Conservation (phyloP, 2,797 vertebrate species). For the Naso thynnoides region DNA sequence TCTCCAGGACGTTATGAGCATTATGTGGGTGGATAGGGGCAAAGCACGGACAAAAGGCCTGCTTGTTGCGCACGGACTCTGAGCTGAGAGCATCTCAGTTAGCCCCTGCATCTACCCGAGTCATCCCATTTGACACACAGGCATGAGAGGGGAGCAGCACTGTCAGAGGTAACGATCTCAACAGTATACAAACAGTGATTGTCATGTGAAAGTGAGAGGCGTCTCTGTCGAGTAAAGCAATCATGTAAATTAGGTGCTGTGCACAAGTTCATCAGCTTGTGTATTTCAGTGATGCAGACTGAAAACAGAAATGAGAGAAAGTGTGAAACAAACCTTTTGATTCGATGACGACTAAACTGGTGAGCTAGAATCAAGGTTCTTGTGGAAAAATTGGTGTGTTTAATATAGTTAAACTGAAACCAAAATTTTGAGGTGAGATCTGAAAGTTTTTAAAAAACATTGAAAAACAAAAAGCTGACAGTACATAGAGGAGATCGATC, state of each 20-base stretch:
- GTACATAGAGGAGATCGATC: no score
- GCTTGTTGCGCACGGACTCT: constrained; percentile 72
- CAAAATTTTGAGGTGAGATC: not conserved
- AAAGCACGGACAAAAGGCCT: constrained; percentile 77
- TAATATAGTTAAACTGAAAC: not conserved
- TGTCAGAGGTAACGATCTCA: constrained; percentile 41
- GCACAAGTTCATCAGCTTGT: constrained; percentile 16
- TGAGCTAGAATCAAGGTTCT: not conserved
- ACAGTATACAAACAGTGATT: constrained; percentile 52
- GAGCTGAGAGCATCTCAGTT: constrained; percentile 63
- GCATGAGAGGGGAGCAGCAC: constrained; percentile 47
- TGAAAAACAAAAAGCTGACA: no score
- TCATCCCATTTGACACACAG: constrained; percentile 63
- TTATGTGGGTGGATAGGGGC: constrained; percentile 73
- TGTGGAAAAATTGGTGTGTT: not conserved
- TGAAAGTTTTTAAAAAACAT: not conserved
- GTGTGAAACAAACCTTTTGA: not conserved
- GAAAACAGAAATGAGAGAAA: constrained; percentile 7
- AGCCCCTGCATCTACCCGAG: constrained; percentile 53
- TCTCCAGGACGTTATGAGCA: constrained; percentile 74
- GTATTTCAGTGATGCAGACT: constrained; percentile 10
- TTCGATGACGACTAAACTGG: not conserved
- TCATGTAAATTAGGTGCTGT: constrained; percentile 46
- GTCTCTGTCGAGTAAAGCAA: constrained; percentile 42
- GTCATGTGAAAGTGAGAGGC: constrained; percentile 51